A percentile compares a stretch with the other conserved stretches of the same genome.
Evolutionary conservation across 2,888 invertebrate genomes (phyloP).

Genomic region (Platycheirus rosarum): DNA sequence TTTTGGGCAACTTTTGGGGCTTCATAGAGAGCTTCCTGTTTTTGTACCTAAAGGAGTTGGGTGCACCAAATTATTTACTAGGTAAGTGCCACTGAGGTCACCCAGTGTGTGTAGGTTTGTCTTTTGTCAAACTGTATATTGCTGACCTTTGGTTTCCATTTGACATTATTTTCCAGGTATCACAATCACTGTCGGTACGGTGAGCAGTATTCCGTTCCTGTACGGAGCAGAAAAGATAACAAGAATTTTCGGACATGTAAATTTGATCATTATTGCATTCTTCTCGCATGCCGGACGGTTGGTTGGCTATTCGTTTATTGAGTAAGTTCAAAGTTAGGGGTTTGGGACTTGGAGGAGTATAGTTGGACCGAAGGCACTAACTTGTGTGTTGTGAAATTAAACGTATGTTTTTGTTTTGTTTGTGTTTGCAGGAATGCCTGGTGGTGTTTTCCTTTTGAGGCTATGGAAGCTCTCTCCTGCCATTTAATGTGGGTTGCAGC

Average conservation of each 20-base stretch:
- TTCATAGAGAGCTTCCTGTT: constrained; percentile 95
- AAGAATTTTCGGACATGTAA: constrained; percentile 90
- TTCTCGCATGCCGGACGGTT: constrained; percentile 92
- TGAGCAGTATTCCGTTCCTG: constrained; percentile 92
- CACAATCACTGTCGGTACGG: constrained; percentile 92
- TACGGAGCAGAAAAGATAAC: constrained; percentile 93
- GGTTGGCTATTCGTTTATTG: constrained; percentile 92
- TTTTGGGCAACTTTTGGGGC: constrained; percentile 93
- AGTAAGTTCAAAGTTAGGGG: constrained; percentile 84
- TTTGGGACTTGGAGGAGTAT: background rate
- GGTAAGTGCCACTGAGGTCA: constrained; percentile 83
- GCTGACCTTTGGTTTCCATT: constrained; percentile 15
- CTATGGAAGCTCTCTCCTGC: constrained; percentile 92
- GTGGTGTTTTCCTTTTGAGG: constrained; percentile 95
- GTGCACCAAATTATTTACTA: constrained; percentile 91
- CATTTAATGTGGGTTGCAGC: constrained; percentile 96
- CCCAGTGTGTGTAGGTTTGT: constrained; percentile 3
- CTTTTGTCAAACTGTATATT: constrained; percentile 1
- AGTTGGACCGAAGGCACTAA: constrained; percentile 35
- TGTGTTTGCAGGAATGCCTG: constrained; percentile 88
- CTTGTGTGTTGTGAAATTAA: constrained; percentile 24
- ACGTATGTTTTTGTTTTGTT: constrained; percentile 54
- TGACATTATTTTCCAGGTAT: constrained; percentile 85
- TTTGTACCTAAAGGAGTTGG: constrained; percentile 91
- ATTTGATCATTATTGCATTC: constrained; percentile 92